These are phyloP conservation scores for Sclerodermus sp. DNA, from an alignment of 2,888 invertebrate species.

Conservation along the genomic window DNA sequence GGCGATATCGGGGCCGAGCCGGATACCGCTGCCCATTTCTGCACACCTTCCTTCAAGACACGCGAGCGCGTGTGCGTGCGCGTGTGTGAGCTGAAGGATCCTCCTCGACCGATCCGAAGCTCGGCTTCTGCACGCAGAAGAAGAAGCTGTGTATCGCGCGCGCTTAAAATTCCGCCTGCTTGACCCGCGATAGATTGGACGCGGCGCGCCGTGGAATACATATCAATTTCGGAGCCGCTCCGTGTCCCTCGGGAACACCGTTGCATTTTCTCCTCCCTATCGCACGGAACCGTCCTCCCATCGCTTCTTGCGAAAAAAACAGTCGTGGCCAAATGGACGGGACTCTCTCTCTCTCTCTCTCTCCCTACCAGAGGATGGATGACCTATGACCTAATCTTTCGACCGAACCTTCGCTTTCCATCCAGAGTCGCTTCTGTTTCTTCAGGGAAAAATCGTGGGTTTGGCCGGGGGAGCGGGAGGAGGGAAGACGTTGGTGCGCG, in stretches of 20 bases:
- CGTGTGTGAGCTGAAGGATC: conserved; percentile 2
- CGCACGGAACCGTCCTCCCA: conserved; percentile 14
- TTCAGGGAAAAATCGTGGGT: too few species aligned
- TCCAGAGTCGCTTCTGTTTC: too few species aligned
- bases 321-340: too few species aligned
- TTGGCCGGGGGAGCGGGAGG: too few species aligned
- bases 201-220: conserved; percentile 52
- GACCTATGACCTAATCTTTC: too few species aligned
- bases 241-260: conserved; percentile 39
- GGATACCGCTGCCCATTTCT: conserved; percentile 2
- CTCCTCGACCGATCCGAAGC: conserved; percentile 2
- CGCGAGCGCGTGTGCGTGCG: conserved; percentile 3
- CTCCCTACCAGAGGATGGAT: too few species aligned
- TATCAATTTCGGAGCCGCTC: conserved; percentile 49
- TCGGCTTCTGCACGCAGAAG: background rate
- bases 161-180: conserved; percentile 57
- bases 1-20: conserved; percentile 22
- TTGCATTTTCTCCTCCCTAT: conserved; percentile 27
- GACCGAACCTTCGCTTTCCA: too few species aligned
- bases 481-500: too few species aligned
- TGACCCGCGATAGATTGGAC: conserved; percentile 58
- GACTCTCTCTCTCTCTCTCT: too few species aligned
- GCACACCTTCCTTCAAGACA: background rate
- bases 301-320: too few species aligned
- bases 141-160: conserved; percentile 37